phyloP scores from a whole-genome alignment of 2,113 vertebrate genomes.

The Hiodon tergisus region DNA sequence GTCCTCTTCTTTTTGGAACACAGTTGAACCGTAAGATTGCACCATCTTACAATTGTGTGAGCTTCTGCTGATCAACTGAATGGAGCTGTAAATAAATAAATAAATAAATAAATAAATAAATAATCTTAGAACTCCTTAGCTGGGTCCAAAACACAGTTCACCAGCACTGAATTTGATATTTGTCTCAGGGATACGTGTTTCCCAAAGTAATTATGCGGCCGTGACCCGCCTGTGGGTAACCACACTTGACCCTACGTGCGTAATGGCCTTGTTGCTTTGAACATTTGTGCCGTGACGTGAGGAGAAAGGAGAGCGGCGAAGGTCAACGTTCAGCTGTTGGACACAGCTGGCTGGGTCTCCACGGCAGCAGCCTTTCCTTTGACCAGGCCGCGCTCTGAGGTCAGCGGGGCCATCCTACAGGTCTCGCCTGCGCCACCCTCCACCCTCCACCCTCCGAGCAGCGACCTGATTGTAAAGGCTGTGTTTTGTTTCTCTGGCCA shows the following conservation, averaged over 20 bases:
- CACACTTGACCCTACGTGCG: conserved; percentile 8
- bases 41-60: too few species aligned
- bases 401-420: conserved; percentile 37
- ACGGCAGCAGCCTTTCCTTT: background rate
- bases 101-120: too few species aligned
- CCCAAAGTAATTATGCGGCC: conserved; percentile 31
- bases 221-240: conserved; percentile 43
- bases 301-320: background rate
- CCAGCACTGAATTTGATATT: conserved; percentile 35
- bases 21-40: too few species aligned
- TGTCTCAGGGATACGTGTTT: conserved; percentile 33
- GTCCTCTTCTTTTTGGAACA: too few species aligned
- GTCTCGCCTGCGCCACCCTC: conserved; percentile 48
- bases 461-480: conserved; percentile 47
- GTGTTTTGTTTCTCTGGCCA: conserved; percentile 41
- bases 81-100: too few species aligned
- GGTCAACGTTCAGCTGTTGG: background rate
- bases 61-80: too few species aligned
- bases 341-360: background rate
- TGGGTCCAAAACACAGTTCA: background rate
- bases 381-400: conserved; percentile 4
- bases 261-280: background rate
- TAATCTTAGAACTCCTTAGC: too few species aligned
- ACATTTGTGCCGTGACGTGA: conserved; percentile 4
- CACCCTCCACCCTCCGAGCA: conserved; percentile 59